Conservation (phyloP, 2,888 invertebrate genomes). For the Apocheima hispidaria region DNA sequence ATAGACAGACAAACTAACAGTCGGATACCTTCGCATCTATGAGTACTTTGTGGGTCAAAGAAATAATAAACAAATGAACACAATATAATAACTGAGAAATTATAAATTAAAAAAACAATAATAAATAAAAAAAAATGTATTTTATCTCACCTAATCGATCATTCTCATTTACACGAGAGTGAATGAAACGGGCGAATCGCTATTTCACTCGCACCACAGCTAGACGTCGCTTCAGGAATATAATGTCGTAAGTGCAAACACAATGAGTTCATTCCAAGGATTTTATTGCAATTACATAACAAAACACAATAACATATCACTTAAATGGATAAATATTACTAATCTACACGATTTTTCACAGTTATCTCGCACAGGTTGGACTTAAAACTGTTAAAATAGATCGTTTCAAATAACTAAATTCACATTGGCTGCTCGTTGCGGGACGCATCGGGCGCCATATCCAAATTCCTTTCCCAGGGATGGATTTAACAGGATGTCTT, state of each 20-base stretch:
- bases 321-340: slow-evolving; percentile 37
- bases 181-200: slow-evolving; percentile 67
- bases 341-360: slow-evolving; percentile 33
- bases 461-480: slow-evolving; percentile 75
- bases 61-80: slow-evolving; percentile 1
- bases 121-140: slow-evolving; percentile 28
- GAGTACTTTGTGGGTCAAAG: too few relatives aligned
- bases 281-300: slow-evolving; percentile 56
- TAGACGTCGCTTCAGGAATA: slow-evolving; percentile 56
- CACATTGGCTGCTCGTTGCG: slow-evolving; percentile 72
- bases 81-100: slow-evolving; percentile 20
- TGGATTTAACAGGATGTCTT: slow-evolving; percentile 51
- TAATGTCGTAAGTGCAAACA: slow-evolving; percentile 70
- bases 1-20: too few relatives aligned
- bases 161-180: slow-evolving; percentile 64
- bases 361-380: slow-evolving; percentile 33
- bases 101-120: slow-evolving; percentile 8
- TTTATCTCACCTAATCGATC: slow-evolving; percentile 47
- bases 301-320: slow-evolving; percentile 50
- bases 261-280: slow-evolving; percentile 55
- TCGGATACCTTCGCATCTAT: too few relatives aligned
- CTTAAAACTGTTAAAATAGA: slow-evolving; percentile 39
- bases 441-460: slow-evolving; percentile 80
- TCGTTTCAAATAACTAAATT: slow-evolving; percentile 64
- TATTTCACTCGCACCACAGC: slow-evolving; percentile 64